Conservation (phyloP, 2,888 invertebrate species). For the Sesamia inferens region DNA sequence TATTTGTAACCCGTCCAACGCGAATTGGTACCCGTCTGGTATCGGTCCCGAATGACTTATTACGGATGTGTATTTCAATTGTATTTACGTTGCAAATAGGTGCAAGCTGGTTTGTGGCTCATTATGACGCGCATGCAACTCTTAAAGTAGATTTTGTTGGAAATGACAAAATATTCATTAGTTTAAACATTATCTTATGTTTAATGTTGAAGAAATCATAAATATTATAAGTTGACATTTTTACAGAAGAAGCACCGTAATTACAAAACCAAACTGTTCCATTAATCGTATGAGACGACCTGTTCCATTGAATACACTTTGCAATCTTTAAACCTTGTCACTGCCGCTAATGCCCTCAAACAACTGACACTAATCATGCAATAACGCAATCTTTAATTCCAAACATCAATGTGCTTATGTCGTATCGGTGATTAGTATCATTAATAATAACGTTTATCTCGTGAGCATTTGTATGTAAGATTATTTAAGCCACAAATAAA, state of each 20-base stretch:
- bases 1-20: constrained; percentile 76
- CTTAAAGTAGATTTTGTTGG: not conserved
- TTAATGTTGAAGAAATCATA: constrained; percentile 10
- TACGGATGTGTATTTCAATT: constrained; percentile 64
- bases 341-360: constrained; percentile 32
- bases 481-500: constrained; percentile 44
- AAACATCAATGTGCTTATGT: constrained; percentile 52
- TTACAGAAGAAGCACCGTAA: constrained; percentile 5
- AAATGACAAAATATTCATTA: not conserved
- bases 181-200: not conserved
- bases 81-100: constrained; percentile 57
- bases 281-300: constrained; percentile 34
- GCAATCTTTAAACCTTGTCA: constrained; percentile 44
- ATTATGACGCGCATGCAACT: constrained; percentile 29
- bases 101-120: constrained; percentile 42
- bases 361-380: constrained; percentile 56
- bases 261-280: constrained; percentile 18
- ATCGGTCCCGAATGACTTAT: constrained; percentile 61
- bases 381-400: constrained; percentile 40
- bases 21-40: constrained; percentile 66
- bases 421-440: constrained; percentile 48
- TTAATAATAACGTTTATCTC: constrained; percentile 52
- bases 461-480: constrained; percentile 40
- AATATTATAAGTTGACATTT: not conserved
- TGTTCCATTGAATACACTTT: constrained; percentile 36